A percentile compares a stretch with the other conserved stretches of the same genome.
These are phyloP conservation scores for Dolichallabes microphthalmus DNA, from an alignment of 2,113 vertebrate genomes.

Conservation along the genomic window DNA sequence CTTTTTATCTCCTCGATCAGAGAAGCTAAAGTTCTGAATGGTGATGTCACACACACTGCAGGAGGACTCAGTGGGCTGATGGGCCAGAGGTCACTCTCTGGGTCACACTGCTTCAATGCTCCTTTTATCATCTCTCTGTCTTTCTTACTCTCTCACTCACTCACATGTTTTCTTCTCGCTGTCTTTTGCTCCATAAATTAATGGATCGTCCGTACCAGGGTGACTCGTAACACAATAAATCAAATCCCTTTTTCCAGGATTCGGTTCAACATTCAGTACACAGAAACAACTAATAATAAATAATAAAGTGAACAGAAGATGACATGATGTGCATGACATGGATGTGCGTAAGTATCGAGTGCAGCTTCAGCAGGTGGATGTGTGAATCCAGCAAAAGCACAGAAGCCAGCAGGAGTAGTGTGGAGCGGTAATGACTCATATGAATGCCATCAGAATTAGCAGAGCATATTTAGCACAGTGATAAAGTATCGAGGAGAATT, in stretches of 20 bases:
- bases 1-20: slow-evolving; percentile 39
- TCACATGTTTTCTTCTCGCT: background rate
- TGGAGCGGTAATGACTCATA: background rate
- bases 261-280: background rate
- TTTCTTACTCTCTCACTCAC: slow-evolving; percentile 2
- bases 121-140: slow-evolving; percentile 37
- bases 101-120: slow-evolving; percentile 9
- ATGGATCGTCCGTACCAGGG: background rate
- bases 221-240: background rate
- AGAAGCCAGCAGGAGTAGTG: background rate
- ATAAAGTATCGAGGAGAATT: background rate
- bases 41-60: slow-evolving; percentile 38
- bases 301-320: background rate
- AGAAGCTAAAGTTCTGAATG: slow-evolving; percentile 34
- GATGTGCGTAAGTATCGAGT: background rate
- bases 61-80: slow-evolving; percentile 17
- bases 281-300: background rate
- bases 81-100: slow-evolving; percentile 21
- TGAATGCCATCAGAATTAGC: background rate
- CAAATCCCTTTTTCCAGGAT: background rate
- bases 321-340: background rate
- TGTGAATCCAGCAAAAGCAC: background rate
- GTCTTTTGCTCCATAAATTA: background rate
- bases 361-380: background rate
- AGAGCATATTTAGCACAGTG: background rate